phyloP scores from a whole-genome alignment of 2,888 invertebrate species.

The Pilophorus perplexus region DNA sequence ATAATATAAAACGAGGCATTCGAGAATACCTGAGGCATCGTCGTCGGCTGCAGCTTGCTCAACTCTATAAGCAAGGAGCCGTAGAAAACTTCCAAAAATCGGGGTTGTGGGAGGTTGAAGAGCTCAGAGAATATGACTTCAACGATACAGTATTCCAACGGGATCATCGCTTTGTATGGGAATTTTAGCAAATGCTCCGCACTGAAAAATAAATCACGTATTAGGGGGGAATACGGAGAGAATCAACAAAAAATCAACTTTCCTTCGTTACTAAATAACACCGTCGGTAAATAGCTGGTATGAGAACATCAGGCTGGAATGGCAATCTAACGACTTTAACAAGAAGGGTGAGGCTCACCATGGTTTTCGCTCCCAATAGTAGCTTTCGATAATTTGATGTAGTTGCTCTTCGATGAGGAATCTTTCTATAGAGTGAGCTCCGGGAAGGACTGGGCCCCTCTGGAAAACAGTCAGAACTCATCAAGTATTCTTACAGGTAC shows the following conservation, averaged over 20 bases:
- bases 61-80: constrained; percentile 94
- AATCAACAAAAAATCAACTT: not conserved
- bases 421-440: constrained; percentile 94
- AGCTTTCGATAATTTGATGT: constrained; percentile 85
- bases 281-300: too few relatives aligned
- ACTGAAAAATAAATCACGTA: constrained; percentile 53
- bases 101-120: constrained; percentile 86
- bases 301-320: too few relatives aligned
- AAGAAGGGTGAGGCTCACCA: too few relatives aligned
- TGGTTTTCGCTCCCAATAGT: constrained; percentile 86
- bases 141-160: constrained; percentile 95
- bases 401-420: constrained; percentile 97
- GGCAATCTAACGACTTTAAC: too few relatives aligned
- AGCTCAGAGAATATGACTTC: constrained; percentile 95
- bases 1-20: not conserved
- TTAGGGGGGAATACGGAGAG: not conserved
- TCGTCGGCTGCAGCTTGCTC: constrained; percentile 93
- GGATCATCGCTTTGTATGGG: constrained; percentile 89
- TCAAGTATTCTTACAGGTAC: not conserved
- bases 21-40: constrained; percentile 81
- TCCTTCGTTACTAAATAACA: not conserved
- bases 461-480: constrained; percentile 23
- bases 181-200: constrained; percentile 88
- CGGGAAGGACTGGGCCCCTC: constrained; percentile 76
- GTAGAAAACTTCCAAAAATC: constrained; percentile 87